These are phyloP conservation scores for Bombus sylvicola DNA, from an alignment of 1,140 invertebrate species.

Conservation along the genomic window DNA sequence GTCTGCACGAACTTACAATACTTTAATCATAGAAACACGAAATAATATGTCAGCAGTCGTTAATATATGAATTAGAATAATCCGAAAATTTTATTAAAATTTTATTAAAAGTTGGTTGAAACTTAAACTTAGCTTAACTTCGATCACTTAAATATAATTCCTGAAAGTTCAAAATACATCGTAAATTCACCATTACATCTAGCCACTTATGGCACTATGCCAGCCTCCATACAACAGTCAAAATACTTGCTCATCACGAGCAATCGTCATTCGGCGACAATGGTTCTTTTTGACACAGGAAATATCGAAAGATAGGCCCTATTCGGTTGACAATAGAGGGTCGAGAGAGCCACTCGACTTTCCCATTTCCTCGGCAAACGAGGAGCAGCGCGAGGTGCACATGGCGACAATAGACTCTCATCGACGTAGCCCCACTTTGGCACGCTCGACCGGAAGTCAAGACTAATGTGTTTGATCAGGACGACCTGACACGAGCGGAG, in stretches of 20 bases:
- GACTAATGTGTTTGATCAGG: constrained; percentile 72
- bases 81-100: no score
- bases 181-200: neutral
- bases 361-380: constrained; percentile 71
- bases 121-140: no score
- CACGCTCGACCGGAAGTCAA: constrained; percentile 63
- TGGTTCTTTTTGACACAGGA: constrained; percentile 51
- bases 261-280: neutral
- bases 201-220: neutral
- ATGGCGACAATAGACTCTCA: constrained; percentile 62
- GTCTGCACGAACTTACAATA: no score
- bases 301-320: constrained; percentile 54
- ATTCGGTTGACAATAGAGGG: constrained; percentile 55
- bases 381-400: constrained; percentile 38
- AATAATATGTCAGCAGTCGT: no score
- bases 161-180: neutral
- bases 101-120: no score
- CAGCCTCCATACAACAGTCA: no score
- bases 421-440: constrained; percentile 49
- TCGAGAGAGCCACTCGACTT: constrained; percentile 68
- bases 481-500: constrained; percentile 45
- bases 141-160: neutral
- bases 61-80: no score
- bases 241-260: constrained; percentile 7
- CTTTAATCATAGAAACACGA: no score